These are phyloP conservation scores for Falco novaeseelandiae DNA, from an alignment of 2,797 vertebrate species.

Conservation along the genomic window DNA sequence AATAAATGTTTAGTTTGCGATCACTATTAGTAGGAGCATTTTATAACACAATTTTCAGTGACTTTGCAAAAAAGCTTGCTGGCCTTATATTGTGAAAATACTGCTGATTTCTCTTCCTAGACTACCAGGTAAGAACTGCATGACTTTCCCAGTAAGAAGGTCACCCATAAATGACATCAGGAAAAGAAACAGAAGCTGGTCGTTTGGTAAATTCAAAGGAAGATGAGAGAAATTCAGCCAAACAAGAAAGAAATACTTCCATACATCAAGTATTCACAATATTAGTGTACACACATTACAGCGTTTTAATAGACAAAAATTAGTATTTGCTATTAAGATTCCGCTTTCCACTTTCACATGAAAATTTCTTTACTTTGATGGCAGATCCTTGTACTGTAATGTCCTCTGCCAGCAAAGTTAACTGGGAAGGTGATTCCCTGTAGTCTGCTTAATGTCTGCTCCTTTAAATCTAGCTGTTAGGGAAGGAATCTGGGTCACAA, in stretches of 20 bases:
- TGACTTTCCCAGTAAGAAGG: not conserved
- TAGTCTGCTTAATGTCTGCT: not conserved
- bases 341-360: constrained; percentile 3
- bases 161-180: not conserved
- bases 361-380: constrained; percentile 7
- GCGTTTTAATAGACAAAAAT: constrained; percentile 10
- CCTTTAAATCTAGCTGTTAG: constrained; percentile 24
- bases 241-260: not conserved
- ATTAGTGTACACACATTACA: not conserved
- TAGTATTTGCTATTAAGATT: constrained; percentile 15
- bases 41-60: not conserved
- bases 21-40: not conserved
- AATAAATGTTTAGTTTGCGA: not conserved
- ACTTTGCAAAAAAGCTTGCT: not conserved
- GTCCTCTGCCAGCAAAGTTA: not conserved
- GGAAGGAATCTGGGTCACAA: not conserved
- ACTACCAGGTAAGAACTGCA: not conserved
- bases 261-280: not conserved
- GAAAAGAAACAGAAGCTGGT: not conserved
- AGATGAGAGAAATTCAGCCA: not conserved
- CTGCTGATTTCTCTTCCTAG: not conserved
- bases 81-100: not conserved
- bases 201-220: constrained; percentile 31
- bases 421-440: not conserved
- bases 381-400: not conserved